Evolutionary conservation across 2,888 invertebrate genomes (phyloP), one percentile per base, ranked within the genome.

Genomic region (Leistus spinibarbis): DNA sequence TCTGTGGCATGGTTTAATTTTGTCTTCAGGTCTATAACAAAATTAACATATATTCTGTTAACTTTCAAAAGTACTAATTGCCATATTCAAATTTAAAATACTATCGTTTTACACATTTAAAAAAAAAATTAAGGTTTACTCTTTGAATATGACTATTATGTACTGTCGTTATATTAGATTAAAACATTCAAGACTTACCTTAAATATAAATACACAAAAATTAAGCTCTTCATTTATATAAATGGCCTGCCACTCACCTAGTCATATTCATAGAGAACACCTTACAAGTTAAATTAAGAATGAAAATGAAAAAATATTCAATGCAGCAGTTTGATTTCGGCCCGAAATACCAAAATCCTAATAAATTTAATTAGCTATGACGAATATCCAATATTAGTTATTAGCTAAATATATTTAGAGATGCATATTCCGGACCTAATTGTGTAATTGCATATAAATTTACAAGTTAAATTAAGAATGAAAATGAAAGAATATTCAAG

Each of bases 1-100:
- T 99, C 90, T 99, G 99, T 84, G 98, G 98, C 98, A 97, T 97
- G 86, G 84, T 89, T 86, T 86, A 73, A 76, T 16, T 65, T 62
- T 76, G 76, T 70, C 40, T 66, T 54, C 40, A 40, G 13, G 13
- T 69, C 79, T 80, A 77, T 16, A 80, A 79, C 76, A 79, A 78
- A 70, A 78, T 40, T 40, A 40, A 79, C 78, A 78, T 77, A 78
- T 76, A 78, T 79, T 76, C 65, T 68, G 78, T 79, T 69, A 63
- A 65, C 63, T 75, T 56, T 54, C 24, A 68, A 53, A 76, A 79
- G 78, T 78, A 78, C 75, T 75, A 75, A 80, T 78, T 78, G 81
- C 78, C 85, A 85, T 82, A 85, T 84, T 84, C 84, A 83, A 82
- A 79, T 1, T 40, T 4, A 5, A 40, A 7, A 40, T n/a, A n/a